A percentile compares a stretch with the other conserved stretches of the same genome.
These are phyloP conservation scores for Andrena hattorfiana DNA, from an alignment of 2,888 invertebrate species.

Conservation along the genomic window DNA sequence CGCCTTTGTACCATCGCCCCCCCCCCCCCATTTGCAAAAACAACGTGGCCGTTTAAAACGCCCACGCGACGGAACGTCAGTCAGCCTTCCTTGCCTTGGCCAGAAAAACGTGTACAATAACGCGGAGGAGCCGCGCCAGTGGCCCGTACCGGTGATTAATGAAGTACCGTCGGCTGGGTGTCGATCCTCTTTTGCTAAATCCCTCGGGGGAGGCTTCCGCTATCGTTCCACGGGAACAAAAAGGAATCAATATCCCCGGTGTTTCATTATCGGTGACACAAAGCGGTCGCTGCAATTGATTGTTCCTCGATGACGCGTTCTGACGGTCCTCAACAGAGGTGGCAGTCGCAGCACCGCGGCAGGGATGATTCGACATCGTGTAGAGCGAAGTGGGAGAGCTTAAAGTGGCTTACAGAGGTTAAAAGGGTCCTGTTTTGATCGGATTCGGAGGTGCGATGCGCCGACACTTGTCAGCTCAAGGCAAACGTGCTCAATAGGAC, in stretches of 20 bases:
- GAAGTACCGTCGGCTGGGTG: conserved; percentile 61
- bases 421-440: conserved; percentile 6
- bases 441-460: neutral
- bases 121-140: neutral
- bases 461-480: neutral
- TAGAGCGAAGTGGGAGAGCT: conserved; percentile 9
- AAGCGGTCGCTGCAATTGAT: conserved; percentile 45
- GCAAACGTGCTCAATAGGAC: neutral
- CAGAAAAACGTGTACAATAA: conserved; percentile 4
- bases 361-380: conserved; percentile 16
- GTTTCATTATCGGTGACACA: conserved; percentile 46
- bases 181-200: conserved; percentile 57
- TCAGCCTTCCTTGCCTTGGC: neutral
- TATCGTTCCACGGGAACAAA: conserved; percentile 19
- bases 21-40: conserved; percentile 56
- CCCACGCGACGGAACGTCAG: neutral
- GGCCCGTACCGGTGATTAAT: conserved; percentile 62
- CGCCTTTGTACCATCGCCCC: conserved; percentile 64
- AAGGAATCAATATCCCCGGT: conserved; percentile 42
- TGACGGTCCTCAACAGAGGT: conserved; percentile 1
- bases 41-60: conserved; percentile 29
- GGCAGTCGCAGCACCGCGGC: neutral
- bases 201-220: conserved; percentile 40
- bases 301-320: conserved; percentile 31
- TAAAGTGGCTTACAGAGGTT: conserved; percentile 1